phyloP scores from a whole-genome alignment of 2,888 invertebrate genomes.

The Euzophera pinguis region DNA sequence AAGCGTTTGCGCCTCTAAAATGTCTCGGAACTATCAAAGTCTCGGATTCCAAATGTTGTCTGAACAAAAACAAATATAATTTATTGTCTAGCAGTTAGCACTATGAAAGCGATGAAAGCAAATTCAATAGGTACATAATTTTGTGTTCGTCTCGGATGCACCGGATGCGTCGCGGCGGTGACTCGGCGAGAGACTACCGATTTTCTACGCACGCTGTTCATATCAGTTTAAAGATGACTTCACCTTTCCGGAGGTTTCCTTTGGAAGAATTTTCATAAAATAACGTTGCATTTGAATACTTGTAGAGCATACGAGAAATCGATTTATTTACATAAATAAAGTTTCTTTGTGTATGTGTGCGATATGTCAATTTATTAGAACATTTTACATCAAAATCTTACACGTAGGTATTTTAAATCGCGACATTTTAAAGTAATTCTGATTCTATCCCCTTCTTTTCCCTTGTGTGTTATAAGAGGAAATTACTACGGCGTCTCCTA shows the following conservation, averaged over 20 bases:
- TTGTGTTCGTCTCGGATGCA: slow-evolving; percentile 38
- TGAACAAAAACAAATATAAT: not conserved
- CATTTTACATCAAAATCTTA: not conserved
- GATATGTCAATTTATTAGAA: slow-evolving; percentile 3
- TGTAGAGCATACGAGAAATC: slow-evolving; percentile 31
- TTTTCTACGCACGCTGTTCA: slow-evolving; percentile 41
- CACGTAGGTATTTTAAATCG: too few relatives aligned
- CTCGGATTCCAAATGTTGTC: too few relatives aligned
- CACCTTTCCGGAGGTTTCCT: slow-evolving; percentile 58
- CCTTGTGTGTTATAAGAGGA: too few relatives aligned
- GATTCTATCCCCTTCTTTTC: too few relatives aligned
- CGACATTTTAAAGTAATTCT: too few relatives aligned
- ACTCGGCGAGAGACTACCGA: slow-evolving; percentile 35
- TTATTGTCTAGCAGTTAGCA: not conserved
- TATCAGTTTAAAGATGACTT: slow-evolving; percentile 65
- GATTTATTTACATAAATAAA: slow-evolving; percentile 19
- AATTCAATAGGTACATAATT: not conserved
- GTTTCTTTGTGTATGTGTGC: not conserved
- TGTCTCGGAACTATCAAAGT: too few relatives aligned
- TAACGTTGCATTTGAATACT: slow-evolving; percentile 51
- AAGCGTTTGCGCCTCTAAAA: too few relatives aligned
- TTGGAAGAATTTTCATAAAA: slow-evolving; percentile 55
- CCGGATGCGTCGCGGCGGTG: slow-evolving; percentile 54
- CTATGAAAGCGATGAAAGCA: not conserved
- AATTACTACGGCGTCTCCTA: too few relatives aligned